Conservation (phyloP, 1,140 invertebrate species). For the Antheraea mylitta region DNA sequence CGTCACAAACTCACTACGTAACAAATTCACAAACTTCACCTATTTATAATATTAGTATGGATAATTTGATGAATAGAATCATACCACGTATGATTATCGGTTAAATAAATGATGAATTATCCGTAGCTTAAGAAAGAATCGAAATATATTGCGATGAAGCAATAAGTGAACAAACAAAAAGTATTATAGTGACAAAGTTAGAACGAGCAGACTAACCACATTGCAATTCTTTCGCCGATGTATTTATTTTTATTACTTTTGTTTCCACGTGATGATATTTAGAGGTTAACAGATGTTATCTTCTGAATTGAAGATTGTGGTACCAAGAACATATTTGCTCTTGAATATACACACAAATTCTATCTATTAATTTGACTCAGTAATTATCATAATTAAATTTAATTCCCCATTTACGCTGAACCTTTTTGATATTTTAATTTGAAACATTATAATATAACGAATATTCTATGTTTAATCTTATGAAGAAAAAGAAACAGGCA, state of each 20-base stretch:
- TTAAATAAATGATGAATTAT: neutral
- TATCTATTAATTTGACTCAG: no score
- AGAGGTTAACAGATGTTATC: neutral
- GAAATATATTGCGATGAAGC: neutral
- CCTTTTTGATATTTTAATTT: no score
- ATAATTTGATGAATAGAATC: neutral
- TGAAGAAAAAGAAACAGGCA: no score
- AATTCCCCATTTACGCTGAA: no score
- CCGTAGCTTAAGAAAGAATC: neutral
- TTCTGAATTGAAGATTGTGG: neutral
- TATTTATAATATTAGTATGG: neutral
- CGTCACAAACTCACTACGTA: no score
- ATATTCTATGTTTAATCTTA: no score
- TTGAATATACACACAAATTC: no score
- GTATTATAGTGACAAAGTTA: conserved; percentile 5
- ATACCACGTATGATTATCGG: neutral
- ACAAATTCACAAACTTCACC: no score
- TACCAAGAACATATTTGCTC: neutral
- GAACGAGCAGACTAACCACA: neutral
- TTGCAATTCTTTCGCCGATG: neutral
- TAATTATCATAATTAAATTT: no score
- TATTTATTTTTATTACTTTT: conserved; percentile 3
- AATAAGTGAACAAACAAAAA: neutral
- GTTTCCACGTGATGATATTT: neutral
- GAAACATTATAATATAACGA: no score